Percentiles rank a stretch among this genome's conserved stretches.
Evolutionary conservation across 2,888 invertebrate genomes (phyloP).

Genomic region (Drosophila paramelanica): DNA sequence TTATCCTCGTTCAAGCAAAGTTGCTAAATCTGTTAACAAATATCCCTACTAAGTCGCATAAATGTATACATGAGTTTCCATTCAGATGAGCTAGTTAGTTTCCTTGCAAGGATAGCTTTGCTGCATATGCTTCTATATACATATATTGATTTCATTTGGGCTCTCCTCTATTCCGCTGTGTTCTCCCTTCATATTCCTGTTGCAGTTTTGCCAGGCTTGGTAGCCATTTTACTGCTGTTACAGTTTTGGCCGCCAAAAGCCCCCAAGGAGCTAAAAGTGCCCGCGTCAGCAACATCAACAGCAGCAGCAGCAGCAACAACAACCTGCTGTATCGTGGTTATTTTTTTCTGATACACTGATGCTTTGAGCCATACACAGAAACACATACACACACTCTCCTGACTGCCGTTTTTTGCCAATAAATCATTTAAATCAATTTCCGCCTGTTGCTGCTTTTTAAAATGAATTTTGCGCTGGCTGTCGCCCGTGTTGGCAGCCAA

Average conservation of each 20-base stretch:
- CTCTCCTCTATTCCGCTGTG: not conserved
- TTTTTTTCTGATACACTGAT: slow-evolving; percentile 24
- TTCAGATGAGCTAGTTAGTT: not conserved
- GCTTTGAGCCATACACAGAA: slow-evolving; percentile 37
- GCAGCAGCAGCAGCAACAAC: slow-evolving; percentile 17
- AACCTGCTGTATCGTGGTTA: slow-evolving; percentile 37
- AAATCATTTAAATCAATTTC: slow-evolving; percentile 84
- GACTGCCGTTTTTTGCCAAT: slow-evolving; percentile 53
- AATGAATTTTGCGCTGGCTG: slow-evolving; percentile 44
- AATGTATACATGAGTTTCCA: not conserved
- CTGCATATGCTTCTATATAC: slow-evolving; percentile 17
- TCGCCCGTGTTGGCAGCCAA: slow-evolving; percentile 19
- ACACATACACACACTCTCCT: slow-evolving; percentile 14
- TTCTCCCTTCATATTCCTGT: slow-evolving; percentile 21
- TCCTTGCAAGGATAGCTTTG: not conserved
- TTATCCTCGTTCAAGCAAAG: not conserved
- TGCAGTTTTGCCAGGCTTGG: slow-evolving; percentile 44
- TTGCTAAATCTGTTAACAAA: not conserved
- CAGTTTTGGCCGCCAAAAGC: slow-evolving; percentile 42
- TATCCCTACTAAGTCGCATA: not conserved
- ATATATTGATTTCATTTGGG: slow-evolving; percentile 5
- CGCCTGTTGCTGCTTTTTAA: slow-evolving; percentile 68
- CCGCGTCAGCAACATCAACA: slow-evolving; percentile 23
- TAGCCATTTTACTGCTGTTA: slow-evolving; percentile 56
- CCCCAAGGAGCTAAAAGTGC: slow-evolving; percentile 56